Base-by-base conservation (phyloP, 2,113 vertebrate species). In the Chloebia gouldiae region DNA sequence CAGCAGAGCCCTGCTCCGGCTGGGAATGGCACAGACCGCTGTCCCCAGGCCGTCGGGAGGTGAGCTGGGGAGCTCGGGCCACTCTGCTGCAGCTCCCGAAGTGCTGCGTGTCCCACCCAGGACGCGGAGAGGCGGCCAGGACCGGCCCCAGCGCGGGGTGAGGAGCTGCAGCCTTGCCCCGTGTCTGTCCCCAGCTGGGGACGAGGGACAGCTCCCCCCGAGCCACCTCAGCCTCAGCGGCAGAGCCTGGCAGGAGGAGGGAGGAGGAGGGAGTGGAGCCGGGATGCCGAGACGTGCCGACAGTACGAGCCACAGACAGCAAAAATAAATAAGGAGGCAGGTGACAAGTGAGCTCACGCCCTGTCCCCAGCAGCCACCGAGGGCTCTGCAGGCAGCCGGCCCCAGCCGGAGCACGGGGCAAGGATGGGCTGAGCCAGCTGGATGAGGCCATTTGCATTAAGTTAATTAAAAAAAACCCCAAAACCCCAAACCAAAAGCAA, bases 271-370 rank as follows among this genome's bases (percentile, higher is more conserved):
- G 78, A 37, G 65, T 3, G 2, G 71, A 76, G 85, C 65, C 2
- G 21, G 5, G 61, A 57, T 6, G 8, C 91, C 28, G 5, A 64
- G 86, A 44, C 2, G 21, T 6, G 84, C 87, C 10, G 1, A 59
- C 16, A 44, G 78, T 9, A 45, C 81, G 87, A 95, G 94, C 95
- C 82, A 80, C 54, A 3, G 75, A 65, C 63, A 86, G 93, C 68
- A 44, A 42, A 47, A 93, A 90, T 88, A 96, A 96, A 95, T 96
- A 93, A 93, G 81, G 61, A 94, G 88, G 72, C 68, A 44, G 73
- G 90, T 77, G 92, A 84, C 88, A 23, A 81, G 76, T 21, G 88
- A 2, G 30, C 72, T 40, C 25, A 49, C 0, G 2, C 47, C 73
- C 61, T n/a, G 81, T 49, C 57, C 91, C 53, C 1, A 50, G 2